Evolutionary conservation across 37 sponge, comb jelly and placozoan species (phyloP).

Genomic region (Bolinopsis microptera): DNA sequence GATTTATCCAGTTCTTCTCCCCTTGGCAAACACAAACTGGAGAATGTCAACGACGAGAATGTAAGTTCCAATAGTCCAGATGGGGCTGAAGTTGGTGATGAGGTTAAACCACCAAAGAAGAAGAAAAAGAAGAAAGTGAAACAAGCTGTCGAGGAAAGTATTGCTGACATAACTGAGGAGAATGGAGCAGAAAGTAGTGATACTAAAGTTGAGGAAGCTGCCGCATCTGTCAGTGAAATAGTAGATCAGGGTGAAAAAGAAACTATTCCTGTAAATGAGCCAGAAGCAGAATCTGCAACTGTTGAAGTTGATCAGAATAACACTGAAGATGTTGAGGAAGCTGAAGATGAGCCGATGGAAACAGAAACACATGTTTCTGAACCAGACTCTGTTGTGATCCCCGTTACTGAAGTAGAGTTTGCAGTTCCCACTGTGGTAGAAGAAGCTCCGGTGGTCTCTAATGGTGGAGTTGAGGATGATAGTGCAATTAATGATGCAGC

Average conservation of each 20-base stretch:
- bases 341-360: not conserved
- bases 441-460: too few species aligned
- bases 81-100: not conserved
- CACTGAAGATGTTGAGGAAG: not conserved
- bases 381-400: too few species aligned
- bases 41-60: not conserved
- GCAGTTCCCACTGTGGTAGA: too few species aligned
- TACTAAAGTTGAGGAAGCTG: not conserved
- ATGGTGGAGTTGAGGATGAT: too few species aligned
- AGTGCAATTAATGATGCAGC: too few species aligned
- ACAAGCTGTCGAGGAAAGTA: not conserved
- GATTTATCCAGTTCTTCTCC: not conserved
- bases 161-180: not conserved
- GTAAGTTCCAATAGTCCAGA: not conserved
- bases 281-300: not conserved
- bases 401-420: too few species aligned
- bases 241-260: not conserved
- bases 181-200: not conserved
- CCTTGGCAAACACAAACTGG: not conserved
- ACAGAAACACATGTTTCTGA: not conserved
- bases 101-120: not conserved
- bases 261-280: not conserved
- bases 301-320: not conserved
- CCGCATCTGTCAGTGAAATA: not conserved
- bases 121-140: conserved; percentile 33